Conservation (phyloP, 1,140 invertebrate species). For the Cotesia vestalis region DNA sequence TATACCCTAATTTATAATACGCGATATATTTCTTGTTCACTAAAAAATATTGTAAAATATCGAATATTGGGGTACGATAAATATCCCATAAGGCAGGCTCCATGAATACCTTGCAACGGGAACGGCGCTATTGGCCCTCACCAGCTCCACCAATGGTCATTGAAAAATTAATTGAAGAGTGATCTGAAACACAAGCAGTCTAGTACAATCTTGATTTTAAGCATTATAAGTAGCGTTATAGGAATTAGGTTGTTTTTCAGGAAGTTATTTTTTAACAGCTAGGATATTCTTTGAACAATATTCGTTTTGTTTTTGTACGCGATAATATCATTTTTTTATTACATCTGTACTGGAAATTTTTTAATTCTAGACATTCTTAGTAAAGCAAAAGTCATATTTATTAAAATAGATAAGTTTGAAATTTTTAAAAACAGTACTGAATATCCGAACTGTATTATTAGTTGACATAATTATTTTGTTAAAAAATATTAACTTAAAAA, state of each 20-base stretch:
- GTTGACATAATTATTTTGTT: background rate
- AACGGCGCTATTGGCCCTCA: slow-evolving; percentile 62
- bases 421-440: too few relatives aligned
- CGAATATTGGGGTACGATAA: slow-evolving; percentile 46
- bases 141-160: slow-evolving; percentile 61
- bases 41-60: slow-evolving; percentile 32
- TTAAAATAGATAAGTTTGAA: too few relatives aligned
- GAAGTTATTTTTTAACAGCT: slow-evolving; percentile 23
- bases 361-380: too few relatives aligned
- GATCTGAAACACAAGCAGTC: slow-evolving; percentile 67
- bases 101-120: slow-evolving; percentile 67
- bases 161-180: slow-evolving; percentile 56
- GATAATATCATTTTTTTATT: slow-evolving; percentile 3
- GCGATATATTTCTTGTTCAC: slow-evolving; percentile 4
- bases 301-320: slow-evolving; percentile 1
- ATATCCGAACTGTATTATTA: too few relatives aligned
- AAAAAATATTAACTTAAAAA: slow-evolving; percentile 26
- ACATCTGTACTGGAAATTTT: background rate
- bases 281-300: slow-evolving; percentile 26
- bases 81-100: slow-evolving; percentile 63
- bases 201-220: slow-evolving; percentile 59
- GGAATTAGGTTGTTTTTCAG: slow-evolving; percentile 29
- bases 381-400: too few relatives aligned
- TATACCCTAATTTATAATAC: slow-evolving; percentile 15
- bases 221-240: slow-evolving; percentile 44